phyloP scores from a whole-genome alignment of 2,113 vertebrate genomes.

The Mus pahari region DNA sequence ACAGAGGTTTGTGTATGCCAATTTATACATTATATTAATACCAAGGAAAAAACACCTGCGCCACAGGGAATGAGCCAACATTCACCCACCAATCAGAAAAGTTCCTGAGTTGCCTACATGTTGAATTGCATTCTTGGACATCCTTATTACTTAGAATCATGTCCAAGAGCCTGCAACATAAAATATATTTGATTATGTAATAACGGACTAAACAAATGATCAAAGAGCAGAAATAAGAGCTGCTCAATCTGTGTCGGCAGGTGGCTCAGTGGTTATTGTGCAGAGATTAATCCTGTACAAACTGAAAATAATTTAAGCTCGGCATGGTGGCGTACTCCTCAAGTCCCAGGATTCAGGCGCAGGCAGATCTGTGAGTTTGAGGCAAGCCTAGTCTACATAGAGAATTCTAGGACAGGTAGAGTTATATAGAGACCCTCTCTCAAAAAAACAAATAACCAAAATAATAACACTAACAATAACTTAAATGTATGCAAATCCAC shows the following conservation, averaged over 20 bases:
- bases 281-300: slow-evolving; percentile 51
- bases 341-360: not conserved
- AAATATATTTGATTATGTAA: not conserved
- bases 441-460: not conserved
- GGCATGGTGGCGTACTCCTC: not conserved
- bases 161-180: not conserved
- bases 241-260: not conserved
- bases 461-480: not conserved
- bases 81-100: not conserved
- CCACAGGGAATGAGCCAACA: not conserved
- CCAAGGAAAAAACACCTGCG: not conserved
- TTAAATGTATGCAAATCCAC: slow-evolving; percentile 57
- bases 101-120: not conserved
- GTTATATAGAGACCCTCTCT: not conserved
- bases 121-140: not conserved
- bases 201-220: not conserved
- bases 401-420: not conserved
- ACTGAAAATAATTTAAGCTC: slow-evolving; percentile 12
- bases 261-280: not conserved
- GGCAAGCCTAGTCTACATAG: not conserved
- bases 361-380: not conserved
- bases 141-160: not conserved
- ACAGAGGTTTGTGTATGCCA: not conserved
- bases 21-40: not conserved
- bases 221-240: not conserved